phyloP scores from a whole-genome alignment of 2,797 vertebrate genomes.

The Eidolon dupreanum region DNA sequence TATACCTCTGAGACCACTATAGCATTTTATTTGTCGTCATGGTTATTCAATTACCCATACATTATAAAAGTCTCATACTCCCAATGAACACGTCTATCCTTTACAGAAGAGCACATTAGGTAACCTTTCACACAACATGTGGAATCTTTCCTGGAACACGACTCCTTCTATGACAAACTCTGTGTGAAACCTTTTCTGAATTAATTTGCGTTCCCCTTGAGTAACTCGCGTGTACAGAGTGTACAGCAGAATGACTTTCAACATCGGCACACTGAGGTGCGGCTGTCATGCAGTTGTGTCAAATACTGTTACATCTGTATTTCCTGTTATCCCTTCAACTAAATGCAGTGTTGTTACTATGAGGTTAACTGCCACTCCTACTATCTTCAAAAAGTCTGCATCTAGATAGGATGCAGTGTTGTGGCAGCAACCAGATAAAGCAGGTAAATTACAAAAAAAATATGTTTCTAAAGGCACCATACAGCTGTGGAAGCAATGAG shows the following conservation, averaged over 20 bases:
- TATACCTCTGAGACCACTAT: background rate
- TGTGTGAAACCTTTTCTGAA: background rate
- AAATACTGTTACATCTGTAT: background rate
- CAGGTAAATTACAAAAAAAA: background rate
- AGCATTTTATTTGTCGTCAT: background rate
- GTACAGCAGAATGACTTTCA: background rate
- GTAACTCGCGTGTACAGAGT: background rate
- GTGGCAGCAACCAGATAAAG: background rate
- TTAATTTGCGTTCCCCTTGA: background rate
- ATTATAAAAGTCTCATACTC: background rate
- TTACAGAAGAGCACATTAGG: background rate
- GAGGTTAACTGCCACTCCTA: background rate
- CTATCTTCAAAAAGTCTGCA: background rate
- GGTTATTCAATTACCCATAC: background rate
- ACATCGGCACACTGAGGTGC: background rate
- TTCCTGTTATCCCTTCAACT: background rate
- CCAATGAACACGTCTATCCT: background rate
- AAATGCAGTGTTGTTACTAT: background rate
- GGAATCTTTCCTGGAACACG: background rate
- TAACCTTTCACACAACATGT: background rate
- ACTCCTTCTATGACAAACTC: background rate
- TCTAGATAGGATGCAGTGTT: background rate
- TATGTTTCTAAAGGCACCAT: background rate
- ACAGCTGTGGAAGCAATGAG: background rate
- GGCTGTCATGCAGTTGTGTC: background rate